phyloP scores from a whole-genome alignment of 2,888 invertebrate genomes.

The Reticulitermes lucifugus region DNA sequence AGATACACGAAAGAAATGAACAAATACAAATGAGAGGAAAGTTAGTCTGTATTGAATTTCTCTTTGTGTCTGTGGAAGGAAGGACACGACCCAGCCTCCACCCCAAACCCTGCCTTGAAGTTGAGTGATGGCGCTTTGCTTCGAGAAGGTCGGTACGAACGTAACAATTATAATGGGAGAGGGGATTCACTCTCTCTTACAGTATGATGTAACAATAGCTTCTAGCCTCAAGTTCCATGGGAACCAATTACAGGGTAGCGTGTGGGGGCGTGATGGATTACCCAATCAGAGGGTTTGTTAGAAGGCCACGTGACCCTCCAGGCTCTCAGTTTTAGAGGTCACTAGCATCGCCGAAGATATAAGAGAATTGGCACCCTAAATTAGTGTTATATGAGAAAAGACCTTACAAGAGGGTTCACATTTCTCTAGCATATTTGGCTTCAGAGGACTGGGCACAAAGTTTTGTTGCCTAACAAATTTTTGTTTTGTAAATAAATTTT shows the following conservation, averaged over 20 bases:
- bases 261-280: constrained; percentile 54
- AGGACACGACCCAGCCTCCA: too few relatives aligned
- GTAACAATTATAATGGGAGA: constrained; percentile 38
- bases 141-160: constrained; percentile 30
- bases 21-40: not conserved
- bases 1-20: not conserved
- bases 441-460: too few relatives aligned
- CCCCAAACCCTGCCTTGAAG: not conserved
- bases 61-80: too few relatives aligned
- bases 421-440: too few relatives aligned
- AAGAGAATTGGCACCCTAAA: constrained; percentile 1
- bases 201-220: constrained; percentile 49
- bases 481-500: too few relatives aligned
- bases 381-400: not conserved
- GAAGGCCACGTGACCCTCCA: constrained; percentile 51
- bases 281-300: constrained; percentile 52
- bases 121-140: constrained; percentile 34
- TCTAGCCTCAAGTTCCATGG: constrained; percentile 51
- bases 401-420: too few relatives aligned
- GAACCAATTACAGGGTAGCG: constrained; percentile 53
- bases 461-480: too few relatives aligned
- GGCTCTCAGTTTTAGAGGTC: constrained; percentile 34
- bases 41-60: not conserved
- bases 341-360: not conserved
- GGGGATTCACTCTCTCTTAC: constrained; percentile 13